These are phyloP conservation scores for Drosophila parthenogenetica DNA, from an alignment of 2,888 invertebrate genomes.

Conservation along the genomic window DNA sequence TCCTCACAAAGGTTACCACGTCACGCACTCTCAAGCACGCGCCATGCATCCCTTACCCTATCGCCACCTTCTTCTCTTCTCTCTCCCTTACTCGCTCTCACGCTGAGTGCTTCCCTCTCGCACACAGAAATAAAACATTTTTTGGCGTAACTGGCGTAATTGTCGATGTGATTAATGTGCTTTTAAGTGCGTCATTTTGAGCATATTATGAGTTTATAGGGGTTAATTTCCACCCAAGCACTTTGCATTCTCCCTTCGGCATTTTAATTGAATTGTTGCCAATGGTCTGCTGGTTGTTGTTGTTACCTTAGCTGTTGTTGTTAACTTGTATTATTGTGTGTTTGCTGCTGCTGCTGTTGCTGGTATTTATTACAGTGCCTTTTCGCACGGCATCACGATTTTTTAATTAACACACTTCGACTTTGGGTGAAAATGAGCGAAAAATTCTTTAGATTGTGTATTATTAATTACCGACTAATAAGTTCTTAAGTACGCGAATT, in stretches of 20 bases:
- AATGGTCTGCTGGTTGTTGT: slow-evolving; percentile 48
- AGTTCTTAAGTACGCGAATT: neutral
- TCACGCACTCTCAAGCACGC: slow-evolving; percentile 71
- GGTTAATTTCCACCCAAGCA: slow-evolving; percentile 76
- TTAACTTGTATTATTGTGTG: slow-evolving; percentile 10
- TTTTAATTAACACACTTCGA: slow-evolving; percentile 71
- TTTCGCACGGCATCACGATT: slow-evolving; percentile 59
- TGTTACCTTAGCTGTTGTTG: slow-evolving; percentile 19
- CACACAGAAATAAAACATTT: slow-evolving; percentile 33
- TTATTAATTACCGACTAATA: slow-evolving; percentile 1
- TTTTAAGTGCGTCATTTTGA: slow-evolving; percentile 81
- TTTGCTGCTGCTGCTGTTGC: slow-evolving; percentile 21
- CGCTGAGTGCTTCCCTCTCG: neutral
- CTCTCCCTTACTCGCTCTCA: neutral
- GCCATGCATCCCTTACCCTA: slow-evolving; percentile 44
- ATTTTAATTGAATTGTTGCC: slow-evolving; percentile 81
- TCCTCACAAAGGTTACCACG: slow-evolving; percentile 58
- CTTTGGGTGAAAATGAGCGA: slow-evolving; percentile 39
- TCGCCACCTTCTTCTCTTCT: neutral
- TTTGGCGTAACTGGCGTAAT: slow-evolving; percentile 67
- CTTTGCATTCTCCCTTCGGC: slow-evolving; percentile 72
- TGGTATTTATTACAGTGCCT: slow-evolving; percentile 62
- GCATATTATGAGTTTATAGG: slow-evolving; percentile 80
- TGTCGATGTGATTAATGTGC: slow-evolving; percentile 81
- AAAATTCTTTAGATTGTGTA: slow-evolving; percentile 33